Evolutionary conservation across 2,797 vertebrate species (phyloP), one percentile per base, ranked within the genome.

Genomic region (Malurus splendens): DNA sequence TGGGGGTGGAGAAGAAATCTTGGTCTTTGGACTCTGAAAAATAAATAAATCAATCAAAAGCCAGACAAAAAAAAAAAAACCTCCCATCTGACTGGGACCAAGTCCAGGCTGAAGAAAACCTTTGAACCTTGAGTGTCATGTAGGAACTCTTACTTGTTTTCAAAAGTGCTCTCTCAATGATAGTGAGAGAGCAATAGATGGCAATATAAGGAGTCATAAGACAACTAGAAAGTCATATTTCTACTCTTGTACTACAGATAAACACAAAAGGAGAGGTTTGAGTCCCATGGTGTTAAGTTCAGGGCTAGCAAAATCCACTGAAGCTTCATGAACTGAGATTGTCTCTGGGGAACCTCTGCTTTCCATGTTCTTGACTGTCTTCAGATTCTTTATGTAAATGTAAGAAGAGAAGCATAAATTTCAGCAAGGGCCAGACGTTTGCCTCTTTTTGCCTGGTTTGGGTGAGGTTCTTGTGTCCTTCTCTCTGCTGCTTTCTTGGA

Each of bases 401-500:
- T 84, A 71, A 82, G 57, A 44, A 78, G 28, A 77, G 25, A 90
- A 56, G 44, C n/a, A 66, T 9, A 22, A 25, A 87, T 76, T 89
- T 89, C 51, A 81, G 25, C n/a, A 52, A 65, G n/a, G n/a, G 45
- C 3, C 10, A 83, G 52, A 27, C 73, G 28, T 82, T 89, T 78
- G 41, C 32, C 5, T 65, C 0, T 0, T n/a, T 57, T 71, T 6
- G 7, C 10, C 42, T 14, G 2, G 4, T 23, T 60, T 33, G 10
- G 39, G 33, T 39, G 28, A 67, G 27, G 68, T 90, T 82, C 5
- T 4, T 22, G 22, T 27, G 12, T 67, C 33, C 15, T 82, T 8
- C 30, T 84, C 76, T 86, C 44, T 66, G 25, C 36, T 68, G 55
- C 55, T 75, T 78, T 27, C 47, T 70, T 70, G 56, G 28, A 90